Percentiles rank a stretch among this genome's conserved stretches.
These are phyloP conservation scores for Pycnomerus fuliginosus DNA, from an alignment of 2,888 invertebrate genomes.

Conservation along the genomic window DNA sequence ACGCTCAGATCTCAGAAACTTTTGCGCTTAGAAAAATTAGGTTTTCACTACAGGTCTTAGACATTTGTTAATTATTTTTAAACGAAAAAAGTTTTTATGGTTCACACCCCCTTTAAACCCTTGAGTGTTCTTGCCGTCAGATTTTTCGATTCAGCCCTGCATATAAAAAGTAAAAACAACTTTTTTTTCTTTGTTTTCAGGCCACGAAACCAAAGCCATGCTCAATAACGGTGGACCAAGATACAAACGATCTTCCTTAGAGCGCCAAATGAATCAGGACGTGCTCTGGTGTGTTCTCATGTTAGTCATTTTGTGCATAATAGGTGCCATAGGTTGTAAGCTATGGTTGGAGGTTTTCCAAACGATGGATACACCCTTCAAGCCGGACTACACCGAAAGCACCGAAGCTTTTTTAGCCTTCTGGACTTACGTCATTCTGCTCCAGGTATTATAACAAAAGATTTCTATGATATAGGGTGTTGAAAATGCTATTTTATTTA, in stretches of 20 bases:
- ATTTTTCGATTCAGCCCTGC: no score
- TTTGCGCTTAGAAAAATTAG: no score
- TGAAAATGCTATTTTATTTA: no score
- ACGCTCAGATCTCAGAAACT: no score
- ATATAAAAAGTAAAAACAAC: constrained; percentile 6
- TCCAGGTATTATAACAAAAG: no score
- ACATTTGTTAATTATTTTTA: no score
- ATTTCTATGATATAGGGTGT: no score
- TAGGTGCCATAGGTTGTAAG: constrained; percentile 89
- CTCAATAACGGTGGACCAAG: constrained; percentile 94
- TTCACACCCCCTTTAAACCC: no score
- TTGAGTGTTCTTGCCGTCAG: background rate
- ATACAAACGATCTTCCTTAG: constrained; percentile 88
- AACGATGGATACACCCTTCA: constrained; percentile 65
- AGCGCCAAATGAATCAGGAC: constrained; percentile 92
- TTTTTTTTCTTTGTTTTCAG: constrained; percentile 48
- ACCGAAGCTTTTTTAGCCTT: constrained; percentile 79
- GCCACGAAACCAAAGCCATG: constrained; percentile 98
- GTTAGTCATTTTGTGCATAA: constrained; percentile 82
- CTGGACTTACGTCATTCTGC: constrained; percentile 93
- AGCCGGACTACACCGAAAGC: constrained; percentile 53
- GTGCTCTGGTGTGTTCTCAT: constrained; percentile 96
- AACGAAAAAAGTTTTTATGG: no score
- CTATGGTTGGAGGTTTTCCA: constrained; percentile 73
- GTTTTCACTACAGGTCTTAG: no score